phyloP scores from a whole-genome alignment of 2,797 vertebrate species.

The Coregonus suidteri region DNA sequence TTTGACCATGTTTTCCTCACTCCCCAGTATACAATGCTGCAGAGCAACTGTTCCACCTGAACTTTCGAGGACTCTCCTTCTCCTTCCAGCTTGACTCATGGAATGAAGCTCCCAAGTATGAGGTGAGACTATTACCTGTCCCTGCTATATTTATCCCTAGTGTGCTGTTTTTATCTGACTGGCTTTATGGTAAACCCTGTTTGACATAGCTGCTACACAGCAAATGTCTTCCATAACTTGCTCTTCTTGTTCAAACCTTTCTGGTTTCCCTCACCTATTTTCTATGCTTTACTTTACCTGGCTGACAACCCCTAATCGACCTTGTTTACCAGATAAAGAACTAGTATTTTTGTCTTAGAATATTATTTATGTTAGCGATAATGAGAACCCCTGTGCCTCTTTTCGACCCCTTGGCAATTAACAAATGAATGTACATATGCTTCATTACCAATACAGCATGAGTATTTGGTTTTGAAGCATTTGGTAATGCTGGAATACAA shows the following conservation, averaged over 20 bases:
- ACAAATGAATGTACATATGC: not conserved
- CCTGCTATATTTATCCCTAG: not conserved
- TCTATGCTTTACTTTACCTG: not conserved
- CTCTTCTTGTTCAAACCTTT: not conserved
- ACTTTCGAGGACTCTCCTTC: conserved; percentile 97
- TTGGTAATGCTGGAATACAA: not conserved
- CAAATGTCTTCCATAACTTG: not conserved
- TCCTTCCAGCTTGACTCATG: conserved; percentile 98
- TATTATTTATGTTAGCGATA: not conserved
- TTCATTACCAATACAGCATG: not conserved
- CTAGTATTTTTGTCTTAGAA: not conserved
- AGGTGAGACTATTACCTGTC: conserved; percentile 77
- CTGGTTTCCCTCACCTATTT: not conserved
- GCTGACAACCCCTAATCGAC: not conserved
- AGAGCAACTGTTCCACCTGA: conserved; percentile 98
- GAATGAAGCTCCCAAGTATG: conserved; percentile 97
- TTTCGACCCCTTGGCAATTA: not conserved
- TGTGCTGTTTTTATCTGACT: not conserved
- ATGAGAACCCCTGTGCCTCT: not conserved
- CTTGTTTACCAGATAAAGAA: not conserved
- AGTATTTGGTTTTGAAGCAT: not conserved
- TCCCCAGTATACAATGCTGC: conserved; percentile 93
- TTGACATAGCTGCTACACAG: not conserved
- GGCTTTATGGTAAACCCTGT: not conserved
- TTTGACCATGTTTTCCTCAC: not conserved